A percentile compares a stretch with the other conserved stretches of the same genome.
phyloP scores from a whole-genome alignment of 2,113 vertebrate genomes.

The Tauraco erythrolophus region DNA sequence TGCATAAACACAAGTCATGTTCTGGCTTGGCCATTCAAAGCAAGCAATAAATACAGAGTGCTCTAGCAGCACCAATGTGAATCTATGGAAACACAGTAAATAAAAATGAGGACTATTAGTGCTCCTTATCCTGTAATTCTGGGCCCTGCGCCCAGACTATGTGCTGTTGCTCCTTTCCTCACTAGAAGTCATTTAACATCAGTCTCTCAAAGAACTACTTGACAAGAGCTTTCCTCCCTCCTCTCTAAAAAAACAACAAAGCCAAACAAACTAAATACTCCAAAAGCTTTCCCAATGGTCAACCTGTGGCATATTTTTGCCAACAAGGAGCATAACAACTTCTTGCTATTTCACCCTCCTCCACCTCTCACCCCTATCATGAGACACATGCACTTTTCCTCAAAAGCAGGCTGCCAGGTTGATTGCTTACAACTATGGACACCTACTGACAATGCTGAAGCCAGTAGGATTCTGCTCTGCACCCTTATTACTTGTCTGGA shows the following conservation, averaged over 20 bases:
- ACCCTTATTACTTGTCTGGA: neutral
- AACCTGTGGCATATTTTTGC: neutral
- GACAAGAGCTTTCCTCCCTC: neutral
- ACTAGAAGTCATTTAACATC: neutral
- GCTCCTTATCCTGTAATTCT: neutral
- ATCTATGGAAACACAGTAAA: slow-evolving; percentile 4
- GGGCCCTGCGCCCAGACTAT: neutral
- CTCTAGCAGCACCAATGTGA: neutral
- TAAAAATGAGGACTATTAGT: neutral
- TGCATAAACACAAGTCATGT: slow-evolving; percentile 19
- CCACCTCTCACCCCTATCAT: rapidly evolving
- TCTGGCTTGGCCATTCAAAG: slow-evolving; percentile 12
- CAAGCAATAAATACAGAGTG: neutral
- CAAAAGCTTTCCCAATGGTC: neutral
- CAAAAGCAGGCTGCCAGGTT: neutral
- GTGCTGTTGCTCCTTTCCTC: neutral
- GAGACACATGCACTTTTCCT: neutral
- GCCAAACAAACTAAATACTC: neutral
- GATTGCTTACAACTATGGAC: neutral
- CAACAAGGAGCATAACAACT: neutral
- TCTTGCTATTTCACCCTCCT: neutral
- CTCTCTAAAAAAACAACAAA: neutral
- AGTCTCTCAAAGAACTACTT: neutral
- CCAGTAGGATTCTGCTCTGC: neutral
- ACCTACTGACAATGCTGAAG: neutral